These are phyloP conservation scores for Myrmophylax atrothorax DNA, from an alignment of 2,113 vertebrate species.

Conservation along the genomic window DNA sequence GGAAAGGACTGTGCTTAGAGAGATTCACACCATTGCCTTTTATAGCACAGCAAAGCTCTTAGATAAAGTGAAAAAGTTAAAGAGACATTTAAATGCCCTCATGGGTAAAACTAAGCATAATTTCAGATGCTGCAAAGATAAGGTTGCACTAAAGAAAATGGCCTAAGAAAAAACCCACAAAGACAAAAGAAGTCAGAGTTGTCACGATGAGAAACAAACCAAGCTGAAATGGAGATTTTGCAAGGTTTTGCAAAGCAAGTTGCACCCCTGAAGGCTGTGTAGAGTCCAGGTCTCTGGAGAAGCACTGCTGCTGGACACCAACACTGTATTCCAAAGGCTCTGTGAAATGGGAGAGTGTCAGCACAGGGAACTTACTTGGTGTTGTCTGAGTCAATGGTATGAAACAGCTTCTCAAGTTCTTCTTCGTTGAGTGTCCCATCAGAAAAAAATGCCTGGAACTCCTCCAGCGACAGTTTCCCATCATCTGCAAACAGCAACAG, in stretches of 20 bases:
- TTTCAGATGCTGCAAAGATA: not conserved
- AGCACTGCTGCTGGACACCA: not conserved
- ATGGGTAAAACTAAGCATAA: not conserved
- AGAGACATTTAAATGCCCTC: not conserved
- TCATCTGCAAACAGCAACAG: constrained; percentile 83
- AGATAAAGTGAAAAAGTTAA: not conserved
- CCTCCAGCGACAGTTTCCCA: constrained; percentile 94
- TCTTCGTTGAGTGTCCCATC: constrained; percentile 93
- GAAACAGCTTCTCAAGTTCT: constrained; percentile 95
- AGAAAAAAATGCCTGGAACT: constrained; percentile 97
- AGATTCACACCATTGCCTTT: not conserved
- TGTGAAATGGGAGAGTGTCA: not conserved
- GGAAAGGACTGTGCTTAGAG: not conserved
- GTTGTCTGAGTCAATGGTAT: constrained; percentile 96
- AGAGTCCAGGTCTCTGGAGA: not conserved
- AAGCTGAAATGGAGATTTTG: not conserved
- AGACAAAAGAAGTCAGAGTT: not conserved
- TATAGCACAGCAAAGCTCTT: not conserved
- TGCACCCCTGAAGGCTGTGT: not conserved
- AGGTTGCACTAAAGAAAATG: not conserved
- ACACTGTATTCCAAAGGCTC: accelerated
- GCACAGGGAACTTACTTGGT: constrained; percentile 82
- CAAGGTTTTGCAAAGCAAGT: not conserved
- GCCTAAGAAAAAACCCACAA: accelerated
- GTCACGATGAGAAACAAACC: not conserved